phyloP scores from a whole-genome alignment of 2,888 invertebrate genomes.

The Crepidodera aurea region DNA sequence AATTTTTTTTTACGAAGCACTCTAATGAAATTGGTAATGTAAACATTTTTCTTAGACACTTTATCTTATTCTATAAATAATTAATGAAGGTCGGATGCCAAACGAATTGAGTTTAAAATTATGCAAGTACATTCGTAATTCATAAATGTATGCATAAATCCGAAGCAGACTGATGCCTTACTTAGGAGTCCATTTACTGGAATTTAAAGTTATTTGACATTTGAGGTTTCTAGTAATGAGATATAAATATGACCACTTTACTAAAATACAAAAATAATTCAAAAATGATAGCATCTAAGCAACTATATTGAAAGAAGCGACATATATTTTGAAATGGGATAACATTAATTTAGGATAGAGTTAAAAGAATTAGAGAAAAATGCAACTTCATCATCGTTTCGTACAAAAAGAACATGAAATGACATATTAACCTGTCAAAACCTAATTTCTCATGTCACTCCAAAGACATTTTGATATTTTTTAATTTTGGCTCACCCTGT shows the following conservation, averaged over 20 bases:
- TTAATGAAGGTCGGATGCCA: not conserved
- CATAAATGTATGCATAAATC: no score
- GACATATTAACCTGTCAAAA: no score
- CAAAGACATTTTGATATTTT: no score
- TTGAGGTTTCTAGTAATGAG: no score
- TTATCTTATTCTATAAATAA: not conserved
- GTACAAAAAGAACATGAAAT: no score
- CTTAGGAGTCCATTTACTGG: no score
- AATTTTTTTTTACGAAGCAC: no score
- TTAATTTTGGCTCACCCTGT: no score
- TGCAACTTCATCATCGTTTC: not conserved
- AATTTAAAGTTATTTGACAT: no score
- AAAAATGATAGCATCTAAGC: constrained; percentile 41
- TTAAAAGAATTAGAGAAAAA: constrained; percentile 8
- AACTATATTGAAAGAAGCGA: constrained; percentile 30
- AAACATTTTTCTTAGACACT: not conserved
- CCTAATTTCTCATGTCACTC: no score
- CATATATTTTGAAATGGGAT: constrained; percentile 19
- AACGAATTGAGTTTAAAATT: not conserved
- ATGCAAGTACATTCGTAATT: not conserved
- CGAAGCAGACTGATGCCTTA: no score
- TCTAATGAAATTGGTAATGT: no score
- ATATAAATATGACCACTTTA: constrained; percentile 12
- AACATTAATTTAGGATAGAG: not conserved
- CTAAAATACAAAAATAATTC: constrained; percentile 1